These are phyloP conservation scores for Stomatorhinus walkeri DNA, from an alignment of 2,797 vertebrate genomes.

Conservation along the genomic window DNA sequence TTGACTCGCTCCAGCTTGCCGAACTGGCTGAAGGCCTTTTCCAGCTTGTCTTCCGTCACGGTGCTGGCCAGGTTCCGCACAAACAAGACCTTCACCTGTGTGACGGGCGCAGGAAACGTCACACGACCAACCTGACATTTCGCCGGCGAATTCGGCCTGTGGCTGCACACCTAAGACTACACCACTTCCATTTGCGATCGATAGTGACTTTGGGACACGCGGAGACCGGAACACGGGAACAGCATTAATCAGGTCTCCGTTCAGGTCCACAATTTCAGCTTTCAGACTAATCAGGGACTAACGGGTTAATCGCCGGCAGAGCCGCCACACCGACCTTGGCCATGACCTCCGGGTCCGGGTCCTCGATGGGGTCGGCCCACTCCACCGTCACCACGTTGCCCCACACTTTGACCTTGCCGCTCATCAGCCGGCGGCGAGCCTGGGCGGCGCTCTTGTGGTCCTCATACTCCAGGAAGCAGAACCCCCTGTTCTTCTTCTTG, in stretches of 20 bases:
- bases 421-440: constrained; percentile 91
- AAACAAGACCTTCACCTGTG: constrained; percentile 93
- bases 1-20: constrained; percentile 94
- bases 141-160: neutral
- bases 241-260: neutral
- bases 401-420: constrained; percentile 97
- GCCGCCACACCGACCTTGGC: constrained; percentile 71
- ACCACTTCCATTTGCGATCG: neutral
- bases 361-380: constrained; percentile 98
- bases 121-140: neutral
- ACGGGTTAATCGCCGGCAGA: neutral
- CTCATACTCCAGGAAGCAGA: constrained; percentile 98
- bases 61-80: constrained; percentile 88
- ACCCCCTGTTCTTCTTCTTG: constrained; percentile 95
- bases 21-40: constrained; percentile 83
- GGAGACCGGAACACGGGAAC: neutral
- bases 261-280: neutral
- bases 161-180: neutral
- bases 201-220: neutral
- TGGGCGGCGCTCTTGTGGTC: constrained; percentile 98
- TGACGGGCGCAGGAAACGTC: constrained; percentile 20
- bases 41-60: constrained; percentile 89
- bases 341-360: constrained; percentile 96
- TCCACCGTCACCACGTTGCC: constrained; percentile 93
- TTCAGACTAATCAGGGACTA: neutral